Conservation (phyloP, 2,888 invertebrate genomes). For the Thumatha senex region DNA sequence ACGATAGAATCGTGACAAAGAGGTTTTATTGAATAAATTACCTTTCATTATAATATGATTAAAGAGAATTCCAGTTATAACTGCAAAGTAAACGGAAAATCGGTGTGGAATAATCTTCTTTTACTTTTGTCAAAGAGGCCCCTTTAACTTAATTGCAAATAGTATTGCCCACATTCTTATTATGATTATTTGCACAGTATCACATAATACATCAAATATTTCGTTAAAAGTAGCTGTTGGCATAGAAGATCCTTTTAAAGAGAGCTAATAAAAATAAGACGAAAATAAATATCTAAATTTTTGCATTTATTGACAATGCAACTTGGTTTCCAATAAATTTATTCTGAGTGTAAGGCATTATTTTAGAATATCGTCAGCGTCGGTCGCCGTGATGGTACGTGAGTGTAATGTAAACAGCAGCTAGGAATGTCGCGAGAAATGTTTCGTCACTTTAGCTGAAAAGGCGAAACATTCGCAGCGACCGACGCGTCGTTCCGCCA, state of each 20-base stretch:
- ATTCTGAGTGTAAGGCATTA: conserved; percentile 59
- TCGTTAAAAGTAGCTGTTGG: conserved; percentile 18
- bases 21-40: conserved; percentile 79
- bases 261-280: too few relatives aligned
- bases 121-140: too few relatives aligned
- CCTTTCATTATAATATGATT: conserved; percentile 68
- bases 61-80: conserved; percentile 32
- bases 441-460: conserved; percentile 73
- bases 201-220: conserved; percentile 17
- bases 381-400: conserved; percentile 46
- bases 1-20: conserved; percentile 65
- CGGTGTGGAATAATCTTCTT: conserved; percentile 23
- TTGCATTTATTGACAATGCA: conserved; percentile 30
- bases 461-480: conserved; percentile 51
- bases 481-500: conserved; percentile 46
- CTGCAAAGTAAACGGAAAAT: conserved; percentile 24
- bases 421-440: conserved; percentile 55
- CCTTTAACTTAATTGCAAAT: too few relatives aligned
- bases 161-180: conserved; percentile 22
- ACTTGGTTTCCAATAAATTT: conserved; percentile 49
- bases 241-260: neutral
- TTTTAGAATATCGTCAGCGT: conserved; percentile 49
- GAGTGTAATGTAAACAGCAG: conserved; percentile 65
- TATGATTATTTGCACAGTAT: conserved; percentile 20
- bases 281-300: conserved; percentile 14